Percentiles rank a stretch among this genome's conserved stretches.
Conservation (phyloP, 2,113 vertebrate genomes). For the Lepus americanus region DNA sequence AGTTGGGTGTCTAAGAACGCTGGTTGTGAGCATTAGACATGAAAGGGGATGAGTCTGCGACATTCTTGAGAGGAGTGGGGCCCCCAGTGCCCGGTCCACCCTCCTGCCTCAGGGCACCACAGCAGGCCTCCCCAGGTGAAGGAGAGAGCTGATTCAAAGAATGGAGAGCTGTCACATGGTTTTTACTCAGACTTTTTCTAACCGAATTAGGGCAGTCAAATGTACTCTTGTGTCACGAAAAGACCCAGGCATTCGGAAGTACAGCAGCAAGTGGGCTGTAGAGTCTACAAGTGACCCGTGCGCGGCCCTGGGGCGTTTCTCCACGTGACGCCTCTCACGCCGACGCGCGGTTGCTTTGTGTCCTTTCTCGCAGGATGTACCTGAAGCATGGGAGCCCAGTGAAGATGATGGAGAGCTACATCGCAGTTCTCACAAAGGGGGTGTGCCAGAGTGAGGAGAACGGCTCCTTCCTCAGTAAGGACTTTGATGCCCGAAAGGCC, state of each 20-base stretch:
- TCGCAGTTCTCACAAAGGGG: slow-evolving; percentile 96
- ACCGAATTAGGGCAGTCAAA: neutral
- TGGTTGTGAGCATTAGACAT: slow-evolving; percentile 16
- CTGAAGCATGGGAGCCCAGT: slow-evolving; percentile 95
- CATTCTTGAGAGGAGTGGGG: neutral
- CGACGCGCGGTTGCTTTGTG: neutral
- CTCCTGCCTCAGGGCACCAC: neutral
- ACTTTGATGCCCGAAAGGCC: slow-evolving; percentile 94
- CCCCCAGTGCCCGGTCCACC: neutral
- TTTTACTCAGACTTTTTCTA: neutral
- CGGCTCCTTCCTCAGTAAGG: slow-evolving; percentile 95
- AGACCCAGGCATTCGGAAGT: neutral
- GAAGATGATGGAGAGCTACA: slow-evolving; percentile 97
- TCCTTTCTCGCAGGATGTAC: slow-evolving; percentile 91
- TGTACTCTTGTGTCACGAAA: neutral
- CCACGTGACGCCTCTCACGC: neutral
- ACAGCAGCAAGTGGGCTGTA: neutral
- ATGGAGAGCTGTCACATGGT: neutral
- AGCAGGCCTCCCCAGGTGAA: neutral
- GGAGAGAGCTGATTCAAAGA: neutral
- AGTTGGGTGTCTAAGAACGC: slow-evolving; percentile 32
- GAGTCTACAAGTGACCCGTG: neutral
- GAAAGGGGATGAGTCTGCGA: neutral
- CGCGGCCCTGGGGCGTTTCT: neutral
- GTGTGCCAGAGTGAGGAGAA: slow-evolving; percentile 97